These are phyloP conservation scores for Solea senegalensis DNA, from an alignment of 2,113 vertebrate species.

Conservation along the genomic window DNA sequence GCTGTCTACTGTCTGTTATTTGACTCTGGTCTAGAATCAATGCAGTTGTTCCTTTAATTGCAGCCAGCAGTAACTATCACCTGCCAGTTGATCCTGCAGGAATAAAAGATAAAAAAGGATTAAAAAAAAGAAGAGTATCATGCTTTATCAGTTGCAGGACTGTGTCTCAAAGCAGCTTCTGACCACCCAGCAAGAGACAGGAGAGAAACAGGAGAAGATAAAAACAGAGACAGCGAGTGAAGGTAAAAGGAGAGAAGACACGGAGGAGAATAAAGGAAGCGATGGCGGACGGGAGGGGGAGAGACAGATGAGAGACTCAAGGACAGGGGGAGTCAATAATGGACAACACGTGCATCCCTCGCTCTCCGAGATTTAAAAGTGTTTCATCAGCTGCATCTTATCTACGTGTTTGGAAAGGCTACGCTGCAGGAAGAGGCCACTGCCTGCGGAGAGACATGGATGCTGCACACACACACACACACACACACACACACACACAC, in stretches of 20 bases:
- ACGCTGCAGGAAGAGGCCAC: conserved; percentile 28
- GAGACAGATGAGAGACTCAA: conserved; percentile 45
- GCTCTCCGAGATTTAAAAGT: conserved; percentile 54
- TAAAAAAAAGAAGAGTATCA: too few species aligned
- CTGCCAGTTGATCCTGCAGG: not conserved
- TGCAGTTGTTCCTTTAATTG: conserved; percentile 28
- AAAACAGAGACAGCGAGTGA: not conserved
- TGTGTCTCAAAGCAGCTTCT: not conserved
- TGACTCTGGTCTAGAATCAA: conserved; percentile 33
- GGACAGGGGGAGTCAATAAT: conserved; percentile 70
- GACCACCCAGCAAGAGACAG: conserved; percentile 8
- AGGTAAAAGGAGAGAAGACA: conserved; percentile 11
- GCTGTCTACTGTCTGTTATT: conserved; percentile 5
- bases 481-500: conserved; percentile 26
- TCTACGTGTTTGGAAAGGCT: conserved; percentile 44
- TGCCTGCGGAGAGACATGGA: conserved; percentile 59
- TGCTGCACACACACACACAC: conserved; percentile 21
- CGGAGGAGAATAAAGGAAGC: conserved; percentile 1
- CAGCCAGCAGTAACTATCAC: conserved; percentile 25
- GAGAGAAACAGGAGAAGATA: not conserved
- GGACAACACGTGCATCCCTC: conserved; percentile 56
- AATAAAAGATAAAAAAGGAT: conserved; percentile 4
- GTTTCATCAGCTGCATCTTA: conserved; percentile 76
- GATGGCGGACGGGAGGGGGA: not conserved
- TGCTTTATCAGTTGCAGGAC: conserved; percentile 1